These are phyloP conservation scores for Cephalopterus ornatus DNA, from an alignment of 2,113 vertebrate genomes.

Conservation along the genomic window DNA sequence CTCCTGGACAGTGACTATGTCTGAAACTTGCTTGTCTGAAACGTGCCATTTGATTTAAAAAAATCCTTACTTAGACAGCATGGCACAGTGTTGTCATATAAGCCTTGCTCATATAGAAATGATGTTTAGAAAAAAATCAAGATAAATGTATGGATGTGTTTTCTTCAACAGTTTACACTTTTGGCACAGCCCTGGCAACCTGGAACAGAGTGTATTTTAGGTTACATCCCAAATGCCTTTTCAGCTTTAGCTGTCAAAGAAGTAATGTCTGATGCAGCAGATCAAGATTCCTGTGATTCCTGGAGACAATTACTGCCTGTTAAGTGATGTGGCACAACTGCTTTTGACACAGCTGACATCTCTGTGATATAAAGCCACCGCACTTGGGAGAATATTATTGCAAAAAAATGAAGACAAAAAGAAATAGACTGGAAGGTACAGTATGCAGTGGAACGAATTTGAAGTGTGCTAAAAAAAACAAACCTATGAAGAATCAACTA, in stretches of 20 bases:
- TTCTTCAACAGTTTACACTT: not conserved
- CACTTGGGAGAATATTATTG: not conserved
- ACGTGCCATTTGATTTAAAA: not conserved
- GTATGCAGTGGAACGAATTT: not conserved
- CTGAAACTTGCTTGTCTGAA: not conserved
- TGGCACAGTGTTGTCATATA: not conserved
- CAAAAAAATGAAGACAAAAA: not conserved
- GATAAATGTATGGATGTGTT: not conserved
- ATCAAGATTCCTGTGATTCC: constrained; percentile 35
- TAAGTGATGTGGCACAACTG: not conserved
- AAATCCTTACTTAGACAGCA: not conserved
- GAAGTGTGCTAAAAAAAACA: not conserved
- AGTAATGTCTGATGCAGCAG: not conserved
- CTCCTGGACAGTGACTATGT: fast-evolving
- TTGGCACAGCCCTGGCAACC: not conserved
- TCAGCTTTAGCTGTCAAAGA: not conserved
- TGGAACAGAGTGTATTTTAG: not conserved
- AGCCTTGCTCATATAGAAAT: not conserved
- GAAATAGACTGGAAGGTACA: not conserved
- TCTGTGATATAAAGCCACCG: not conserved
- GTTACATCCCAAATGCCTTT: not conserved
- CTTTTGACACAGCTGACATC: not conserved
- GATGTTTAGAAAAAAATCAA: not conserved
- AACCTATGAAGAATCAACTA: not conserved
- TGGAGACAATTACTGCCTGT: not conserved